phyloP scores from a whole-genome alignment of 1,140 invertebrate species.

The Latrodectus geometricus region DNA sequence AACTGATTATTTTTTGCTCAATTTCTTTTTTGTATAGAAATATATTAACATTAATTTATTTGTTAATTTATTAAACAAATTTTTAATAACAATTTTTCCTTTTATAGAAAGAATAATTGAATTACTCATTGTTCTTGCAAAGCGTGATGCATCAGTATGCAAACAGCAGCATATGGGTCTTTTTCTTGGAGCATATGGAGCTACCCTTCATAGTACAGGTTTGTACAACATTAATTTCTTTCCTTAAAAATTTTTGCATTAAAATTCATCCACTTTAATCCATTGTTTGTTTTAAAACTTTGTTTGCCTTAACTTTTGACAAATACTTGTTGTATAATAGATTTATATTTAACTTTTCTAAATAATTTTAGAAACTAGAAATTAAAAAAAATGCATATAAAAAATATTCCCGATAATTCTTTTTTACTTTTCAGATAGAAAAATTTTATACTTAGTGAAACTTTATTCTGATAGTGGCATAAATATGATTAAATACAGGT shows the following conservation, averaged over 20 bases:
- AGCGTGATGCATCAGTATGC: constrained; percentile 31
- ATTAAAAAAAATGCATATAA: background rate
- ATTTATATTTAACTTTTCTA: too few relatives aligned
- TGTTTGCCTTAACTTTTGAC: too few relatives aligned
- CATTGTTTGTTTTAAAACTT: too few relatives aligned
- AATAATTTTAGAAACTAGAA: too few relatives aligned
- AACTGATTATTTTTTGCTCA: too few relatives aligned
- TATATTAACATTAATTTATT: background rate
- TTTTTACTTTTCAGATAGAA: constrained; percentile 46
- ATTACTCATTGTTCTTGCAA: constrained; percentile 27
- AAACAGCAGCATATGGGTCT: constrained; percentile 46
- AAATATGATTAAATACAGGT: constrained; percentile 46
- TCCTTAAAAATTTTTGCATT: too few relatives aligned
- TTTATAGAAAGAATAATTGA: constrained; percentile 29
- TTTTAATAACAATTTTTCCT: background rate
- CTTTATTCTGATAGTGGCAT: constrained; percentile 44
- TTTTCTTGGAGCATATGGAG: constrained; percentile 27
- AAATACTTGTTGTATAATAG: too few relatives aligned
- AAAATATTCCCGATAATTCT: background rate
- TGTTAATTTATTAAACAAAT: background rate
- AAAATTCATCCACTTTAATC: too few relatives aligned
- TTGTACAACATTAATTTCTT: background rate
- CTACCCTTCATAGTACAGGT: constrained; percentile 33
- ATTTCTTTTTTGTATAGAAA: too few relatives aligned
- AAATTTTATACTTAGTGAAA: constrained; percentile 45